Percentiles rank a stretch among this genome's conserved stretches.
These are phyloP conservation scores for Harmothoe impar DNA, from an alignment of 2,888 invertebrate species.

Conservation along the genomic window DNA sequence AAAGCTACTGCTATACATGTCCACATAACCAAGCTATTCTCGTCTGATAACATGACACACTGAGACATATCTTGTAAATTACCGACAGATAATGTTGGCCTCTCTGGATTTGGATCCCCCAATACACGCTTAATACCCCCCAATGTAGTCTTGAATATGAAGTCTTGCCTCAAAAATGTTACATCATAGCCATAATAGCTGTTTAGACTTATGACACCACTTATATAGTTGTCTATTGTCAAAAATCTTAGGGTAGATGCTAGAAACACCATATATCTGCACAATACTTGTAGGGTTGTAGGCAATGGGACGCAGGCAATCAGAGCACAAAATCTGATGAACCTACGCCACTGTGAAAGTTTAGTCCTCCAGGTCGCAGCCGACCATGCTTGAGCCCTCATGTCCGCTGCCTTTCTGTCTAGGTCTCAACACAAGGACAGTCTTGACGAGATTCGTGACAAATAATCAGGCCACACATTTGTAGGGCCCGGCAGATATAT, in stretches of 20 bases:
- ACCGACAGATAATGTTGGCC: background rate
- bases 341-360: background rate
- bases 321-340: background rate
- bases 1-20: background rate
- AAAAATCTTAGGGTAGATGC: background rate
- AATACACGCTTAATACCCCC: background rate
- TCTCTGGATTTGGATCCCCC: background rate
- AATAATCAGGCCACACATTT: background rate
- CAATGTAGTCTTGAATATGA: background rate
- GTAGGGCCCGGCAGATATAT: background rate
- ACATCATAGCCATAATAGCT: background rate
- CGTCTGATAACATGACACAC: background rate
- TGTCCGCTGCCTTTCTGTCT: background rate
- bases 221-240: background rate
- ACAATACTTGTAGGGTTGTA: background rate
- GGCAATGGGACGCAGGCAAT: background rate
- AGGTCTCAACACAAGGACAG: background rate
- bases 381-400: background rate
- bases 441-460: background rate
- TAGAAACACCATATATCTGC: background rate
- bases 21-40: background rate
- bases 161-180: background rate
- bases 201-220: background rate
- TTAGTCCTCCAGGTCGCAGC: background rate
- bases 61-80: background rate